Percentiles rank a stretch among this genome's conserved stretches.
Evolutionary conservation across 2,113 vertebrate species (phyloP).

Genomic region (Lepidothrix coronata): DNA sequence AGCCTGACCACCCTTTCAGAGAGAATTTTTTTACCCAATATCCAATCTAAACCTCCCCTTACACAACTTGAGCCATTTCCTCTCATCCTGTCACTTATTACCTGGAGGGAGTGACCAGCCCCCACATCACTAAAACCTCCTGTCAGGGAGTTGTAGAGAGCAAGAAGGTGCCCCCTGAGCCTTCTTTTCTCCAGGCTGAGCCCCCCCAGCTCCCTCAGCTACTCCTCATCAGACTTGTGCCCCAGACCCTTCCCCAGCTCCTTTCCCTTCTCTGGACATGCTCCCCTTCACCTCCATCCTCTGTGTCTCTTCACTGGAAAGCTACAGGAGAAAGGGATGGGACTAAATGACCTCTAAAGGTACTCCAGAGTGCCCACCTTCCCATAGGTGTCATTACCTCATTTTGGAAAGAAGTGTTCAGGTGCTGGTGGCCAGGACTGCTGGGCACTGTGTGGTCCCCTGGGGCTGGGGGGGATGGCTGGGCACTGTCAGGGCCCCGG

Average conservation of each 20-base stretch:
- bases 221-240: neutral
- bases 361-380: neutral
- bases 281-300: neutral
- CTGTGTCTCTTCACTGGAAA: neutral
- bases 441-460: neutral
- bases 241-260: neutral
- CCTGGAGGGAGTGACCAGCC: neutral
- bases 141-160: neutral
- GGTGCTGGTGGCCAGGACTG: neutral
- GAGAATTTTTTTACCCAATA: neutral
- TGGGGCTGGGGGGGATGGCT: neutral
- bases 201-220: neutral
- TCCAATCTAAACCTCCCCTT: neutral
- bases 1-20: neutral
- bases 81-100: neutral
- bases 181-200: neutral
- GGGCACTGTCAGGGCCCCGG: neutral
- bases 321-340: neutral
- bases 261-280: fast-evolving
- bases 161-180: neutral
- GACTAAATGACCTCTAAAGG: neutral
- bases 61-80: neutral
- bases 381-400: neutral
- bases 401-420: neutral
- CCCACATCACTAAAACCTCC: neutral